Conservation (phyloP, 2,113 vertebrate genomes). For the Leucoraja erinaceus region DNA sequence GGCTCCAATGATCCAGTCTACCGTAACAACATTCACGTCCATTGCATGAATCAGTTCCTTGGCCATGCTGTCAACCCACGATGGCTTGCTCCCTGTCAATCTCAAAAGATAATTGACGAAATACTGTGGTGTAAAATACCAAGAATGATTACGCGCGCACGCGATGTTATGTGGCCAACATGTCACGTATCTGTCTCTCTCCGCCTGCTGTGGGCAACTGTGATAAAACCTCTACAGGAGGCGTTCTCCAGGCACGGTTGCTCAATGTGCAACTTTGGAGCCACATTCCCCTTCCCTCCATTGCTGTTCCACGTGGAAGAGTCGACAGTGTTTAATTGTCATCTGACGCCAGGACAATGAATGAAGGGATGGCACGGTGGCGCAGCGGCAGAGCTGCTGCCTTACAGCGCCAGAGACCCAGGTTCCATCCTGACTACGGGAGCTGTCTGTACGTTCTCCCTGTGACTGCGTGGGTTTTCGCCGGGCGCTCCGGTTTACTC, state of each 20-base stretch:
- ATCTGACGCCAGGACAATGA: too few species aligned
- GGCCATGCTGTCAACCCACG: conserved; percentile 72
- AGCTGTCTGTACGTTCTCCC: too few species aligned
- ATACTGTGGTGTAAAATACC: not conserved
- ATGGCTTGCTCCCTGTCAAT: conserved; percentile 74
- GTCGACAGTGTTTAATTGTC: too few species aligned
- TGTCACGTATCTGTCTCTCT: not conserved
- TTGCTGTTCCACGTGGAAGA: too few species aligned
- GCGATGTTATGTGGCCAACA: not conserved
- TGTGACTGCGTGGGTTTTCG: too few species aligned
- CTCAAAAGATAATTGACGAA: conserved; percentile 49
- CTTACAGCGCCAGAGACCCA: too few species aligned
- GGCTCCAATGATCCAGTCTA: conserved; percentile 80
- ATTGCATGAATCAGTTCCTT: conserved; percentile 56
- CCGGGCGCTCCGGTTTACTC: too few species aligned
- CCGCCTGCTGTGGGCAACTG: not conserved
- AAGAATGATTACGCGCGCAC: too few species aligned
- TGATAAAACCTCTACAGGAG: not conserved
- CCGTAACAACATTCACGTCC: conserved; percentile 72
- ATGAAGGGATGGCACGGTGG: too few species aligned
- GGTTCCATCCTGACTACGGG: too few species aligned
- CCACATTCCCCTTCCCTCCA: not conserved
- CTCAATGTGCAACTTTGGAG: not conserved
- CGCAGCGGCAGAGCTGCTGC: too few species aligned
- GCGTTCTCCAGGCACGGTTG: not conserved